A percentile compares a stretch with the other conserved stretches of the same genome.
Conservation (phyloP, 2,888 invertebrate genomes). For the Trachelus tabidus region DNA sequence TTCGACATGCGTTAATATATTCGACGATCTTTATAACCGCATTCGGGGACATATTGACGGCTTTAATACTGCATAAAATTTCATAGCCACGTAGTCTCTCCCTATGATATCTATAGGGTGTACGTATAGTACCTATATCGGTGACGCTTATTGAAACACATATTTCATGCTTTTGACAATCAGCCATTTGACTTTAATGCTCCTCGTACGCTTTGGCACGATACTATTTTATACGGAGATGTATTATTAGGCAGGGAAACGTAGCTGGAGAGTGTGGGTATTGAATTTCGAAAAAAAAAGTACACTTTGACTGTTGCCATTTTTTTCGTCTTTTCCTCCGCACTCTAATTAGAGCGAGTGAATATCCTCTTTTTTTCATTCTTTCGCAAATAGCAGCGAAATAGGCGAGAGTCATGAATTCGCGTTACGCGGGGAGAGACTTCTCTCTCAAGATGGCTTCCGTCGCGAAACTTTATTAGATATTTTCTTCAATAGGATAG, state of each 20-base stretch:
- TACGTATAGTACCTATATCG: constrained; percentile 37
- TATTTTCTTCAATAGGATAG: constrained; percentile 59
- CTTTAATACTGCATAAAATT: constrained; percentile 58
- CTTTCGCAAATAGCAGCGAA: constrained; percentile 7
- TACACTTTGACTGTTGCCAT: not conserved
- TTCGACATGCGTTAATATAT: constrained; percentile 48
- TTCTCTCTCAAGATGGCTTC: constrained; percentile 34
- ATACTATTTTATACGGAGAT: not conserved
- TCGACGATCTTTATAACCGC: constrained; percentile 55
- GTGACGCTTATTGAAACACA: constrained; percentile 56
- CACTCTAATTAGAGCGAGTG: too few species aligned
- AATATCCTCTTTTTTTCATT: not conserved
- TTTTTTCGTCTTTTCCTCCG: not conserved
- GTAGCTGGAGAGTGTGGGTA: not conserved
- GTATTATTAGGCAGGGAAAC: not conserved
- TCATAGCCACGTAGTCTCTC: constrained; percentile 31
- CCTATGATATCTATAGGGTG: not conserved
- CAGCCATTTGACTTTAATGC: constrained; percentile 19
- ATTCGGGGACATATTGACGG: constrained; percentile 51
- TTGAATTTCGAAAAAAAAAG: not conserved
- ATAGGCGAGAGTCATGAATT: constrained; percentile 38
- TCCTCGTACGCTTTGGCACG: not conserved
- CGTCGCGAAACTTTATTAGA: constrained; percentile 54
- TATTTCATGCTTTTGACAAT: constrained; percentile 56
- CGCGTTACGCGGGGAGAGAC: constrained; percentile 32